Evolutionary conservation across 2,797 vertebrate genomes (phyloP), one percentile per base, ranked within the genome.

Genomic region (Enteromius radiatus): DNA sequence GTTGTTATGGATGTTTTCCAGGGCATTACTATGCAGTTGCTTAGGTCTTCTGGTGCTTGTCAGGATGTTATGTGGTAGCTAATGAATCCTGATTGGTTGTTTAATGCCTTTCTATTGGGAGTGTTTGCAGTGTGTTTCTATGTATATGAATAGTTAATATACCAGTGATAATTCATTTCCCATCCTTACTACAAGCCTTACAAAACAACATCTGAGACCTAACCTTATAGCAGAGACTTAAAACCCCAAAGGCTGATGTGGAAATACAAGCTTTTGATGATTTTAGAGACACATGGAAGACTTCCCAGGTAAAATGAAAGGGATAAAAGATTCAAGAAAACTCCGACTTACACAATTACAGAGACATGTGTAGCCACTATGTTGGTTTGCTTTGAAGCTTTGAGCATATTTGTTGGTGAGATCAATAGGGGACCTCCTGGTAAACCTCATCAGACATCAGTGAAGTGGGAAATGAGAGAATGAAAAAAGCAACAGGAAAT

Each of bases 401-500:
- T 21, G 47, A 67, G 28, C 47, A 76, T 68, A 56, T 84, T 78
- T 68, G 69, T 67, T 38, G 8, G 47, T 0, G 3, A 65, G 59
- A 75, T 83, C 54, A 70, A 82, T 77, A 28, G 11, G n/a, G 56
- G 76, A 63, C 64, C 81, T 71, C 81, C 71, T 36, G 65, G 23
- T 33, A 79, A 76, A 68, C 41, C 64, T 70, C 77, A 63, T 86
- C 81, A 81, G 49, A 80, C 59, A 56, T 83, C 73, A 76, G 81
- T 31, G 73, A 56, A 85, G 77, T 76, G 78, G 28, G 41, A 85
- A 83, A 84, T 69, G 65, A 82, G 56, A 74, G 71, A 71, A 59
- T 68, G 36, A 23, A 49, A 68, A 64, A 76, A 41, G 59, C 52
- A 81, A 41, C 65, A 41, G 64, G 56, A 85, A 83, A 68, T 26